These are phyloP conservation scores for Sapayoa aenigma DNA, from an alignment of 2,113 vertebrate genomes.

Conservation along the genomic window DNA sequence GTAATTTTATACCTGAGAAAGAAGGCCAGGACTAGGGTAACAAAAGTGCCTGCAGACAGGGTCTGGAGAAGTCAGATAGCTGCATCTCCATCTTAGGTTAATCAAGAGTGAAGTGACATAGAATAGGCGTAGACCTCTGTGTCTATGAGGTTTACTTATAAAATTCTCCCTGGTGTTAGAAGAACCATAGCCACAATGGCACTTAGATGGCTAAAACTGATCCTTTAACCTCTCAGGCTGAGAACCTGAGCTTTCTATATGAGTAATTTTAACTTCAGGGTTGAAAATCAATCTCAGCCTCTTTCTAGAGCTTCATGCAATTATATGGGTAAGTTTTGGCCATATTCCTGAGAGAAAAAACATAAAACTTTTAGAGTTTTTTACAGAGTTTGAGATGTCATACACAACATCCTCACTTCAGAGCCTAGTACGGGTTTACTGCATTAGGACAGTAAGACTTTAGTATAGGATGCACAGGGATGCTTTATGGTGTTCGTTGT, in stretches of 20 bases:
- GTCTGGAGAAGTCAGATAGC: not conserved
- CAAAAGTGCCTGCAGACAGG: not conserved
- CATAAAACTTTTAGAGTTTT: not conserved
- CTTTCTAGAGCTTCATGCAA: not conserved
- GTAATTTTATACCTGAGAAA: not conserved
- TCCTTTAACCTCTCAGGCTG: not conserved
- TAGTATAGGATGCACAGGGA: not conserved
- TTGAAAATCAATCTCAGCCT: not conserved
- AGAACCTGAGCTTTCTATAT: not conserved
- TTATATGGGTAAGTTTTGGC: not conserved
- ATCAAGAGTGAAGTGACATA: not conserved
- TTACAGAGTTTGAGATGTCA: not conserved
- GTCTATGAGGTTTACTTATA: not conserved
- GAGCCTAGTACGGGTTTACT: not conserved
- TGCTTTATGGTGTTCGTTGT: not conserved
- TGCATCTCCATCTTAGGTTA: not conserved
- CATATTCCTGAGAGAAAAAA: not conserved
- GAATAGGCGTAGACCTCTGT: not conserved
- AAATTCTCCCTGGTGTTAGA: not conserved
- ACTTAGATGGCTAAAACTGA: not conserved
- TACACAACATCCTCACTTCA: not conserved
- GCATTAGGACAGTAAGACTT: not conserved
- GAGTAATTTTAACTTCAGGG: not conserved
- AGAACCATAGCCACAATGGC: not conserved
- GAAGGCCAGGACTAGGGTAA: not conserved